Conservation (phyloP, 1,140 invertebrate species). For the Lordiphosa stackelbergi region DNA sequence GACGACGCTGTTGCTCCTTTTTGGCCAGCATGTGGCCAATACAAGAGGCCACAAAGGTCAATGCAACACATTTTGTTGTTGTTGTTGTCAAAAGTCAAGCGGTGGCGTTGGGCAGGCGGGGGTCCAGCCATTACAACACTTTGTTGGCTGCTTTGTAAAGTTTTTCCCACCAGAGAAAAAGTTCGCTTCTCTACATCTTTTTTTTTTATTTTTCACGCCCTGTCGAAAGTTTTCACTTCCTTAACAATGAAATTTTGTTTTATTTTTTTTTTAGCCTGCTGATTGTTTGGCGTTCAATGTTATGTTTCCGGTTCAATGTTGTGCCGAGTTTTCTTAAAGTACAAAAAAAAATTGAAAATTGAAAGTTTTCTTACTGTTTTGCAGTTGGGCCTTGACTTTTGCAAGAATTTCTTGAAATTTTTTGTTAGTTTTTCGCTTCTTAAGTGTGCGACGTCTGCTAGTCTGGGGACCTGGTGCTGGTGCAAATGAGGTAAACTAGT, state of each 20-base stretch:
- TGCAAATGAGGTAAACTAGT: constrained; percentile 14
- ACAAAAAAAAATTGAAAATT: constrained; percentile 52
- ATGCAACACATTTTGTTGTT: constrained; percentile 62
- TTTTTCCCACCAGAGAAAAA: constrained; percentile 45
- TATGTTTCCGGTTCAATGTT: constrained; percentile 58
- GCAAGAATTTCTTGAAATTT: constrained; percentile 9
- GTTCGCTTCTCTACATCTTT: constrained; percentile 17
- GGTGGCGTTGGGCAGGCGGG: constrained; percentile 1
- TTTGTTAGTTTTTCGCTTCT: constrained; percentile 7
- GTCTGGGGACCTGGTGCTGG: constrained; percentile 11
- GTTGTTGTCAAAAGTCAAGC: constrained; percentile 60
- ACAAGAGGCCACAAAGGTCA: constrained; percentile 62
- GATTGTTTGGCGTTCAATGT: constrained; percentile 69
- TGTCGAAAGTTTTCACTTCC: constrained; percentile 55
- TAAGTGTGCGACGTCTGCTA: constrained; percentile 26
- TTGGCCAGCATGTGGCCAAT: constrained; percentile 40
- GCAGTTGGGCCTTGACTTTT: constrained; percentile 32
- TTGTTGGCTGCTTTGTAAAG: constrained; percentile 66
- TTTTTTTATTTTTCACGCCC: constrained; percentile 65
- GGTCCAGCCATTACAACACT: constrained; percentile 65
- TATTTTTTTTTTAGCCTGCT: constrained; percentile 53
- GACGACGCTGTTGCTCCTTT: constrained; percentile 46
- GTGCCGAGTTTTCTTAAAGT: constrained; percentile 31
- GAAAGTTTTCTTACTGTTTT: constrained; percentile 52
- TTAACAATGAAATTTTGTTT: constrained; percentile 24